These are phyloP conservation scores for Phrynocephalus forsythii DNA, from an alignment of 2,797 vertebrate genomes.

Conservation along the genomic window DNA sequence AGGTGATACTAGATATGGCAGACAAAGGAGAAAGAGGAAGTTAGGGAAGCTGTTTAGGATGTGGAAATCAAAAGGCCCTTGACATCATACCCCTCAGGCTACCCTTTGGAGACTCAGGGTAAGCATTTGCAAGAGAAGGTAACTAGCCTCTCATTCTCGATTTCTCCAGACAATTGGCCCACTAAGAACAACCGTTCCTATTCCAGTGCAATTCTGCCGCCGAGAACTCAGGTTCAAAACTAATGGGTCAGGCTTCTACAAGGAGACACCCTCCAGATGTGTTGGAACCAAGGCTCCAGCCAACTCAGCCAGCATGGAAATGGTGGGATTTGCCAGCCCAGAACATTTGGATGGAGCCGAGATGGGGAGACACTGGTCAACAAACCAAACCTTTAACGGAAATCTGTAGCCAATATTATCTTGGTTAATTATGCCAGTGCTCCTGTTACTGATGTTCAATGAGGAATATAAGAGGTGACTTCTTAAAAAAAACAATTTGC, in stretches of 20 bases:
- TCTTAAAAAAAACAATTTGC: no score
- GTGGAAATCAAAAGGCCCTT: background rate
- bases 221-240: no score
- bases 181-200: background rate
- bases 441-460: no score
- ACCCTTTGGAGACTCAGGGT: background rate
- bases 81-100: background rate
- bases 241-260: background rate
- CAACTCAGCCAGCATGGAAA: background rate
- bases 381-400: no score
- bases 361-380: background rate
- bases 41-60: slow-evolving; percentile 29
- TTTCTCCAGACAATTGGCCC: background rate
- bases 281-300: background rate
- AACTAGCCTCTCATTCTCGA: no score
- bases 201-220: background rate
- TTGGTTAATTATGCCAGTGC: no score
- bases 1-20: slow-evolving; percentile 74
- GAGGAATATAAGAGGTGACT: no score
- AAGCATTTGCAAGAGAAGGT: background rate
- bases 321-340: background rate
- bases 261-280: background rate
- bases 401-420: no score
- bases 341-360: background rate
- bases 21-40: background rate